Evolutionary conservation across 2,113 vertebrate genomes (phyloP).

Genomic region (Crotophaga sulcirostris): DNA sequence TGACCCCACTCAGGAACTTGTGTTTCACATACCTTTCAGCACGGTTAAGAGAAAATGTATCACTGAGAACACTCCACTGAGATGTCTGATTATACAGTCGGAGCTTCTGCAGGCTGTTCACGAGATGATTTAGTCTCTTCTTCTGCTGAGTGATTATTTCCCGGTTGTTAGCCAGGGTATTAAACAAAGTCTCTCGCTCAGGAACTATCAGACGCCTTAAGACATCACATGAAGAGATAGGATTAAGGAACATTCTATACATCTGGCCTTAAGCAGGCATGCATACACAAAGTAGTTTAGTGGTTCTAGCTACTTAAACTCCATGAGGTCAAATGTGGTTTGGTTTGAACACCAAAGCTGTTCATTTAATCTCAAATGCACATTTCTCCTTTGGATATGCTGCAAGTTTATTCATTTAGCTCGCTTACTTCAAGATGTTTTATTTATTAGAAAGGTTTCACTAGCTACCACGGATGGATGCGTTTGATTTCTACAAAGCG

Average conservation of each 20-base stretch:
- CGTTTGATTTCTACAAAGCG: neutral
- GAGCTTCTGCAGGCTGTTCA: constrained; percentile 86
- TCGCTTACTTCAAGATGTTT: neutral
- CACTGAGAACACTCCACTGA: constrained; percentile 68
- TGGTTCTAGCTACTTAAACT: neutral
- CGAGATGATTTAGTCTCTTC: constrained; percentile 83
- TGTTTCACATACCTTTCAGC: constrained; percentile 52
- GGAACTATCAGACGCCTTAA: constrained; percentile 88
- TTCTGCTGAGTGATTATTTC: constrained; percentile 96
- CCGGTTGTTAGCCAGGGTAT: constrained; percentile 89
- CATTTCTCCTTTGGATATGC: neutral
- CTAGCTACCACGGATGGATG: neutral
- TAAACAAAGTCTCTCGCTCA: constrained; percentile 90
- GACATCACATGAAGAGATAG: neutral
- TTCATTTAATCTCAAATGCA: neutral
- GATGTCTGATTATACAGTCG: constrained; percentile 86
- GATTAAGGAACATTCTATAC: neutral
- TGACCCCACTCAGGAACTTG: neutral
- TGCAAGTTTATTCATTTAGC: neutral
- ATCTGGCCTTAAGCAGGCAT: neutral
- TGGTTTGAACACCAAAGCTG: neutral
- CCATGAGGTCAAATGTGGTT: neutral
- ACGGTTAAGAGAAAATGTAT: constrained; percentile 9
- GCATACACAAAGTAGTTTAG: neutral
- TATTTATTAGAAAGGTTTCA: neutral